Percentiles rank a stretch among this genome's conserved stretches.
phyloP scores from a whole-genome alignment of 37 sponge, comb jelly and placozoan species.

The Agelas oroides region DNA sequence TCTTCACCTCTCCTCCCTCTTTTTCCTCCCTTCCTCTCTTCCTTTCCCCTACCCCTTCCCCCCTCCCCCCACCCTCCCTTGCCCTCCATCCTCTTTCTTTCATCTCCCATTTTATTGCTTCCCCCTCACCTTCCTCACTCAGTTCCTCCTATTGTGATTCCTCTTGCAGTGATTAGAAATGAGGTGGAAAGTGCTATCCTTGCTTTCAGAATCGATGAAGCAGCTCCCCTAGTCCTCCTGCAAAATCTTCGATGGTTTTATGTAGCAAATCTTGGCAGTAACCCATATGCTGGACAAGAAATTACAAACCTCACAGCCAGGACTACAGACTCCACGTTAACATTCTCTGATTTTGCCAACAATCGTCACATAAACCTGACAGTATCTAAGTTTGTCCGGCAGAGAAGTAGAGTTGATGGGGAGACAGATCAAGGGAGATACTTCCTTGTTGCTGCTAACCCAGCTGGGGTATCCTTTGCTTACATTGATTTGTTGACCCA shows the following conservation, averaged over 20 bases:
- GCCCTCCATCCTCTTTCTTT: no score
- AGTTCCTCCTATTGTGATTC: slow-evolving; percentile 70
- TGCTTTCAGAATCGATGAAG: slow-evolving; percentile 40
- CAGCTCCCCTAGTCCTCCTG: slow-evolving; percentile 45
- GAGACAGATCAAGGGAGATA: slow-evolving; percentile 70
- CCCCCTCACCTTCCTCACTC: no score
- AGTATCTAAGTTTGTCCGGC: slow-evolving; percentile 42
- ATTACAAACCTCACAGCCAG: slow-evolving; percentile 43
- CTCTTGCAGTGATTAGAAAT: slow-evolving; percentile 26
- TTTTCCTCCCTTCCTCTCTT: no score
- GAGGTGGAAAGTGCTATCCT: slow-evolving; percentile 16
- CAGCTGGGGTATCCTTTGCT: not conserved
- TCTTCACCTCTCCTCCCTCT: no score
- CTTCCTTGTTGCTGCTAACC: slow-evolving; percentile 58
- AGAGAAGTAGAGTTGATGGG: not conserved
- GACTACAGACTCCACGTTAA: slow-evolving; percentile 27
- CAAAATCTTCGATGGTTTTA: slow-evolving; percentile 53
- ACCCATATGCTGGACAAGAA: not conserved
- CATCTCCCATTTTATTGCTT: no score
- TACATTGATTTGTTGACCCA: slow-evolving; percentile 47
- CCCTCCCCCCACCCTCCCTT: no score
- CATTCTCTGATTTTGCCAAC: not conserved
- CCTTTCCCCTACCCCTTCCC: no score
- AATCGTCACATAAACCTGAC: slow-evolving; percentile 6
- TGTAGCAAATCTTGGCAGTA: not conserved